Percentiles rank a stretch among this genome's conserved stretches.
phyloP scores from a whole-genome alignment of 2,888 invertebrate genomes.

The Calliopum simillimum region DNA sequence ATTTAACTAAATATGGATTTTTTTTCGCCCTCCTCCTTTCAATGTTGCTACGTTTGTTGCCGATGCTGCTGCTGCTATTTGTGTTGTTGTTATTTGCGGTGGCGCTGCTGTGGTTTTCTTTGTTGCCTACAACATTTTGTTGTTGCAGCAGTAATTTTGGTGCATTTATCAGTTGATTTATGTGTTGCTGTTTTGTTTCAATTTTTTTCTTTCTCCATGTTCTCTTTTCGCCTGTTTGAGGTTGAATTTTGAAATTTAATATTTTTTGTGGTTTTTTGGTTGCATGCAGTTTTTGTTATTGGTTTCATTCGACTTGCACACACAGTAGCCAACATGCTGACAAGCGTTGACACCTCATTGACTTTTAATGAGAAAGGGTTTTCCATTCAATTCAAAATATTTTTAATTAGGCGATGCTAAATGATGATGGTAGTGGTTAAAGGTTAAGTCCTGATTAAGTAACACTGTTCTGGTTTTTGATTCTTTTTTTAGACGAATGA shows the following conservation, averaged over 20 bases:
- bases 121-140: constrained; percentile 1
- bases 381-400: too few relatives aligned
- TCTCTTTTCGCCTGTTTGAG: too few relatives aligned
- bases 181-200: not conserved
- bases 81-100: constrained; percentile 41
- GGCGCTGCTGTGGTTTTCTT: constrained; percentile 43
- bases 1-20: constrained; percentile 1
- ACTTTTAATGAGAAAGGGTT: too few relatives aligned
- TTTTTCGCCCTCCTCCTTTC: not conserved
- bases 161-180: constrained; percentile 25
- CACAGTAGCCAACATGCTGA: constrained; percentile 54
- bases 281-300: constrained; percentile 10
- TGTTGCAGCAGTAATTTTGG: constrained; percentile 18
- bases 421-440: too few relatives aligned
- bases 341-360: constrained; percentile 57
- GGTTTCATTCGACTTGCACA: constrained; percentile 17
- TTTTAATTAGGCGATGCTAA: too few relatives aligned
- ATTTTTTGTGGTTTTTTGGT: constrained; percentile 43
- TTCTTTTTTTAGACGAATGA: too few relatives aligned
- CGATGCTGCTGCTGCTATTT: constrained; percentile 23
- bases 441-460: too few relatives aligned
- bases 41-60: constrained; percentile 12
- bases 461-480: too few relatives aligned
- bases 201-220: too few relatives aligned
- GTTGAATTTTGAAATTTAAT: constrained; percentile 55